Base-by-base conservation (phyloP, 1,140 invertebrate species). In the Ctenoplectra terminalis region DNA sequence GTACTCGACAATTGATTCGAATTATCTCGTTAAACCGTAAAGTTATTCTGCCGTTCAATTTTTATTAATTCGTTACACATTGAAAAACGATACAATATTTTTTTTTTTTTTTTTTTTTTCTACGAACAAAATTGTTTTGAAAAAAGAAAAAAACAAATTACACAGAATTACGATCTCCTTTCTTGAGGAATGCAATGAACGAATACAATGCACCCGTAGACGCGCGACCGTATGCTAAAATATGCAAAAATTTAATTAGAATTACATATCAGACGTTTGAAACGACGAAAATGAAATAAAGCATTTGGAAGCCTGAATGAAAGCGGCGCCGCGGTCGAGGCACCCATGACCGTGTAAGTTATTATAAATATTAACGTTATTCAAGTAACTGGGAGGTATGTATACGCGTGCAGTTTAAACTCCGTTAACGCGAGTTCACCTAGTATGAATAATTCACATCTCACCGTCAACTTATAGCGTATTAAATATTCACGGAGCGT, bases 381-480 rank as follows among this genome's bases (percentile, higher is more conserved):
- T 72, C 77, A n/a, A 61, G 43, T n/a, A 63, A 52, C 46, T n/a
- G 31, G 26, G 5, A 40, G 17, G 46, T 63, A 34, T 40, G 69
- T 63, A 52, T 43, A 73, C 77, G 46, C 56, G 20, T 52, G 58
- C 50, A 43, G 77, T 63, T 79, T 63, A 63, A 79, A 63, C 54
- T 43, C 77, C 69, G 46, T 79, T 79, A 79, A 79, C 56, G 20
- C 43, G 67, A 50, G 43, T 79, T 70, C 76, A 50, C 67, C 66
- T 79, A 70, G 69, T 63, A 79, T 79, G 77, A 79, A 79, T 79
- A 72, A 79, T 79, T 79, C 77, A 79, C n/a, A 8, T 50, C 26
- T 46, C 70, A 20, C 46, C 56, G 56, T 48, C 52, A 73, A 79
- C 77, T 79, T 79, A 61, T 79, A 79, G 63, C 26, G 31, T 46